These are phyloP conservation scores for Caenorhabditis becei DNA, from an alignment of 2,888 invertebrate genomes.

Conservation along the genomic window DNA sequence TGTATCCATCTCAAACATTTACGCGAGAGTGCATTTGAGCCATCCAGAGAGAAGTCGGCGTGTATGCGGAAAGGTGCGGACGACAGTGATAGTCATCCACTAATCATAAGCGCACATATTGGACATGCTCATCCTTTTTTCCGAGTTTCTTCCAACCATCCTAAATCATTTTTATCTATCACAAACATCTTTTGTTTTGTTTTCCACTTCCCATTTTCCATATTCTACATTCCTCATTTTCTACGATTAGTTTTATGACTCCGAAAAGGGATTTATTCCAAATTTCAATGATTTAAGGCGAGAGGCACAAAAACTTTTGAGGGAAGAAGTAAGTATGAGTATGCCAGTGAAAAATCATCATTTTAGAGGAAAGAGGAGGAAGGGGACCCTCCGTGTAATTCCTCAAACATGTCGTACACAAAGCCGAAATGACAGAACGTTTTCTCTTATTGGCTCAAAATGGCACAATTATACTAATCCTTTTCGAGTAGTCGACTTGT, in stretches of 20 bases:
- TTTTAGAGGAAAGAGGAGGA: slow-evolving; percentile 23
- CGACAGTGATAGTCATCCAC: slow-evolving; percentile 59
- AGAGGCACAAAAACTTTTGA: not conserved
- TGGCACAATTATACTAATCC: slow-evolving; percentile 66
- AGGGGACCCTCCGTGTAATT: slow-evolving; percentile 45
- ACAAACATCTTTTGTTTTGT: not conserved
- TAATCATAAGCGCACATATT: slow-evolving; percentile 62
- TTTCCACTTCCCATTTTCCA: too few species aligned
- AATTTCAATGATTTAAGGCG: not conserved
- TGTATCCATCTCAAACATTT: slow-evolving; percentile 32
- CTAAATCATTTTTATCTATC: slow-evolving; percentile 3
- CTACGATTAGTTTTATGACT: slow-evolving; percentile 6
- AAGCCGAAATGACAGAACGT: slow-evolving; percentile 66
- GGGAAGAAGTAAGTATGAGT: not conserved
- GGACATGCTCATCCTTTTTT: slow-evolving; percentile 34
- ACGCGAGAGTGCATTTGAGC: slow-evolving; percentile 2
- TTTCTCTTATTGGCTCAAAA: slow-evolving; percentile 64
- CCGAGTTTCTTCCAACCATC: slow-evolving; percentile 1
- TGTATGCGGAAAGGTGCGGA: slow-evolving; percentile 60
- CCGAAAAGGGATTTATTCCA: not conserved
- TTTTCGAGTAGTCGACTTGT: slow-evolving; percentile 58
- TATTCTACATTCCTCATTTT: slow-evolving; percentile 8
- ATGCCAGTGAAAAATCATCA: slow-evolving; percentile 24
- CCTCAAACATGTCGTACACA: slow-evolving; percentile 62
- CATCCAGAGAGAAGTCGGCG: slow-evolving; percentile 7